Evolutionary conservation across 1,140 invertebrate species (phyloP).

Genomic region (Caenorhabditis briggsae): DNA sequence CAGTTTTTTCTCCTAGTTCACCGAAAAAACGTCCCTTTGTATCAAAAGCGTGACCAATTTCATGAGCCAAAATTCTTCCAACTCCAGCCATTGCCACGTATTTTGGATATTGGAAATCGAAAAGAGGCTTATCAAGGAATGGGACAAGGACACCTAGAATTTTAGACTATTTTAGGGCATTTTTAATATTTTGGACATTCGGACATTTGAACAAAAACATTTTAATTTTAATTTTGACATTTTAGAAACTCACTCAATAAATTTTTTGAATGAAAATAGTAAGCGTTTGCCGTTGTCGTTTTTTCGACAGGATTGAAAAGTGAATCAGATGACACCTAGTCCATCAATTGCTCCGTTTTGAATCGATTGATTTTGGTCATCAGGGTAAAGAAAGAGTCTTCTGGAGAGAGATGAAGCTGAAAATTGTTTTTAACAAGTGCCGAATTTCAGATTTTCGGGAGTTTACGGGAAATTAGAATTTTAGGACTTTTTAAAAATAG

Average conservation of each 20-base stretch:
- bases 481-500: no score
- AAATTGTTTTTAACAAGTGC: background rate
- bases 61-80: background rate
- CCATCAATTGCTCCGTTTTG: constrained; percentile 43
- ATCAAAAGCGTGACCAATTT: constrained; percentile 5
- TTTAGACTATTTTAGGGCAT: no score
- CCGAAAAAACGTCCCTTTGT: background rate
- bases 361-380: constrained; percentile 23
- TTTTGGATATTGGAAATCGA: background rate
- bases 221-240: no score
- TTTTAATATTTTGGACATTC: no score
- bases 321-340: background rate
- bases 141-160: constrained; percentile 21
- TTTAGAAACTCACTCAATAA: constrained; percentile 6
- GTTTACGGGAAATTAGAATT: no score
- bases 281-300: background rate
- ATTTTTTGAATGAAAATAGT: background rate
- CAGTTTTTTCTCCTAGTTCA: background rate
- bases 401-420: background rate
- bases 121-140: constrained; percentile 1
- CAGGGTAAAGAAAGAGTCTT: background rate
- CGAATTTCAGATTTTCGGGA: constrained; percentile 1
- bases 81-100: background rate
- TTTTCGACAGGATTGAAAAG: background rate
- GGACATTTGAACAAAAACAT: no score